phyloP scores from a whole-genome alignment of 2,888 invertebrate genomes.

The Cheilosia scutellata region DNA sequence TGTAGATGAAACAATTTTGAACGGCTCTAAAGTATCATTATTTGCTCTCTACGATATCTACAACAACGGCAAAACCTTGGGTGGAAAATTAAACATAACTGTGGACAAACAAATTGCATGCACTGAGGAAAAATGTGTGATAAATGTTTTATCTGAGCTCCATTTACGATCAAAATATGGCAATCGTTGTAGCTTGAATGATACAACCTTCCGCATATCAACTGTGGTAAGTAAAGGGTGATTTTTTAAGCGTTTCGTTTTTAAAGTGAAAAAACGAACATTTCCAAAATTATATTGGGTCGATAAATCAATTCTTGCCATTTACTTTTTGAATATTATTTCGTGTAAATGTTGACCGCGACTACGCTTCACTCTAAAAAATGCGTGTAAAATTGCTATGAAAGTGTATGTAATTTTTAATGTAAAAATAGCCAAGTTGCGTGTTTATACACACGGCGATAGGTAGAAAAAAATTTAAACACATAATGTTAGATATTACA shows the following conservation, averaged over 20 bases:
- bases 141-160: constrained; percentile 78
- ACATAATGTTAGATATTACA: too few relatives aligned
- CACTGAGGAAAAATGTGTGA: constrained; percentile 71
- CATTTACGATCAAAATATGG: constrained; percentile 77
- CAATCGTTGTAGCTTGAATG: constrained; percentile 79
- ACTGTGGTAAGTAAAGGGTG: constrained; percentile 78
- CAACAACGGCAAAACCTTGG: constrained; percentile 81
- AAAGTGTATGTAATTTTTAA: too few relatives aligned
- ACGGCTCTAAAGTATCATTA: constrained; percentile 41
- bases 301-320: too few relatives aligned
- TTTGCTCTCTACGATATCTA: constrained; percentile 81
- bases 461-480: too few relatives aligned
- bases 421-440: too few relatives aligned
- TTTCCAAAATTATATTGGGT: too few relatives aligned
- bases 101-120: constrained; percentile 79
- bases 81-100: constrained; percentile 82
- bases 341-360: too few relatives aligned
- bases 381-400: too few relatives aligned
- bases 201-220: constrained; percentile 79
- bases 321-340: too few relatives aligned
- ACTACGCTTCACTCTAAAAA: too few relatives aligned
- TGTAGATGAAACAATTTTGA: not conserved
- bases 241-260: not conserved
- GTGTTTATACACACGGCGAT: too few relatives aligned
- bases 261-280: too few relatives aligned